Evolutionary conservation across 1,140 invertebrate species (phyloP), one percentile per base, ranked within the genome.

Genomic region (Brachystomella parvula): DNA sequence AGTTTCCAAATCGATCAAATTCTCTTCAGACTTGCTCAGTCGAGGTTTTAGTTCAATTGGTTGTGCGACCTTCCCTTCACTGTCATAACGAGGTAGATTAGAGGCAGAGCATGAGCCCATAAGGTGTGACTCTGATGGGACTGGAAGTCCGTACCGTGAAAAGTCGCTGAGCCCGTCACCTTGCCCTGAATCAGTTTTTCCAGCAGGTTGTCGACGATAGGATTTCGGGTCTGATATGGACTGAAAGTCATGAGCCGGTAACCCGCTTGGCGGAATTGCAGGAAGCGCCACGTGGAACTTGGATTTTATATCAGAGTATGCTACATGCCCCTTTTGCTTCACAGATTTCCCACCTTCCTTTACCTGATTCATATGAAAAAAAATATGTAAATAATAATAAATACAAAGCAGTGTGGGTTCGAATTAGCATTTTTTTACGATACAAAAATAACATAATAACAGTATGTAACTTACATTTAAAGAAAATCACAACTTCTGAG

Each of bases 321-420:
- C 71, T 1, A 68, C 39, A n/a, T 70, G 66, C 39, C 68, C 44
- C 39, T 71, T 70, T 1, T 73, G 67, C 59, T 74, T 74, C 71
- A 88, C 83, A 67, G 85, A 85, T 77, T 87, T 87, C 1, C 88
- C 85, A 67, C 84, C 82, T 76, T 88, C 87, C 79, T 87, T 89
- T 1, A 89, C 85, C 87, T 89, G 66, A 33, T 67, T 35, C 65
- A 65, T 32, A 28, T 17, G 29, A 31, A 64, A 35, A 35, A 71
- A 31, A 12, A 32, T 73, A 70, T 63, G 26, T 6, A 28, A 60
- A 17, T 53, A 24, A 17, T 9, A 53, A 39, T 39, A 24, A 53
- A 15, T 53, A 17, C 6, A 53, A 53, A 39, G 35, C 6, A 39
- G n/a, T n/a, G n/a, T n/a, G n/a, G n/a, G n/a, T n/a, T n/a, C n/a